Evolutionary conservation across 2,797 vertebrate genomes (phyloP), one percentile per base, ranked within the genome.

Genomic region (Pseudopleuronectes americanus): DNA sequence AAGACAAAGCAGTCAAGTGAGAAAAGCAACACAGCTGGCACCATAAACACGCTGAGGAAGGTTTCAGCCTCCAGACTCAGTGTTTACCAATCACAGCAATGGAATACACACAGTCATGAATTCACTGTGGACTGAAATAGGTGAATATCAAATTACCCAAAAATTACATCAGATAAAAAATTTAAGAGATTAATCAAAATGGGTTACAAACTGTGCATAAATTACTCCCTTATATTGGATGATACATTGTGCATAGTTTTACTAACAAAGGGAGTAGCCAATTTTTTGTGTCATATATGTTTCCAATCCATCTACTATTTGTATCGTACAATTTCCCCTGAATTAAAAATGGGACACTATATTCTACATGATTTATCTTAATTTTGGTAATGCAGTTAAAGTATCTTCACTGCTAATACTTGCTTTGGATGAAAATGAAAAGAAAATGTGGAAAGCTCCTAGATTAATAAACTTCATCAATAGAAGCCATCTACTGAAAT

Each of bases 1-100:
- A 89, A 93, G 85, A 89, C 85, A 81, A 87, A 84, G 87, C 90
- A 88, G 77, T 81, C 82, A 79, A 85, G 89, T 88, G 87, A 90
- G 75, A 81, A 87, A 73, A 75, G 83, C 48, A 89, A 87, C 87
- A 85, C 85, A 88, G 87, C 81, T 84, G 84, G 76, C 59, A 86
- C 80, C 36, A 84, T 84, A 89, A 92, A 90, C 77, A 78, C 24
- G 33, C 80, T 74, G 82, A 78, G 64, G 62, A 79, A 57, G 70
- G 64, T 83, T 84, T 83, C 65, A 77, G 43, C 43, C 2, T 45
- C 43, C 43, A 16, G 73, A 86, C 43, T 45, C 61, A 53, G 6
- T 70, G 51, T 83, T 84, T 75, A 76, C 57, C 54, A 73, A 68
- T 67, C 21, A 12, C 75, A 72, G 31, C 41, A 61, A 72, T 49